Evolutionary conservation across 35 echinoderm and acorn worm species (phyloP).

Genomic region (Apostichopus californicus): DNA sequence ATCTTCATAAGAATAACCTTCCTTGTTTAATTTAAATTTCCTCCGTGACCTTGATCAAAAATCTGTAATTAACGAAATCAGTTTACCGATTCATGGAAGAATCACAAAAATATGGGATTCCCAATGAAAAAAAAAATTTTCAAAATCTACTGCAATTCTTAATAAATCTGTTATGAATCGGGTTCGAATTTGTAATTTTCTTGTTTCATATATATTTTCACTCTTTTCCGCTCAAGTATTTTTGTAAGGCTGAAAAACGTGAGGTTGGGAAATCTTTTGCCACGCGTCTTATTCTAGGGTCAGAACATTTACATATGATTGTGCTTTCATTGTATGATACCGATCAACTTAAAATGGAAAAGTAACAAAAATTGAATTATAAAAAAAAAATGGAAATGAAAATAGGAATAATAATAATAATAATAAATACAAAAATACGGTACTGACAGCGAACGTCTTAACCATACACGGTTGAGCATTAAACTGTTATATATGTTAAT

Average conservation of each 20-base stretch:
- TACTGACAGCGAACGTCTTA: too few relatives aligned
- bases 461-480: too few relatives aligned
- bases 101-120: too few relatives aligned
- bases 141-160: neutral
- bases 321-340: too few relatives aligned
- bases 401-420: too few relatives aligned
- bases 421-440: too few relatives aligned
- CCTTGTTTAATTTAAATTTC: neutral
- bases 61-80: constrained; percentile 18
- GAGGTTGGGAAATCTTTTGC: neutral
- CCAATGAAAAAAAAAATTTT: neutral
- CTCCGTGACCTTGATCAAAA: constrained; percentile 1
- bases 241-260: neutral
- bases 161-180: neutral
- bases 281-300: neutral
- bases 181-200: neutral
- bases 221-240: neutral
- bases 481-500: too few relatives aligned
- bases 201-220: neutral
- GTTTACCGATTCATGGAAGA: neutral
- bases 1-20: neutral
- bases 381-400: too few relatives aligned
- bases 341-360: too few relatives aligned
- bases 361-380: too few relatives aligned
- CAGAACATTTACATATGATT: too few relatives aligned